Conservation (phyloP, 2,113 vertebrate genomes). For the Microcebus murinus region DNA sequence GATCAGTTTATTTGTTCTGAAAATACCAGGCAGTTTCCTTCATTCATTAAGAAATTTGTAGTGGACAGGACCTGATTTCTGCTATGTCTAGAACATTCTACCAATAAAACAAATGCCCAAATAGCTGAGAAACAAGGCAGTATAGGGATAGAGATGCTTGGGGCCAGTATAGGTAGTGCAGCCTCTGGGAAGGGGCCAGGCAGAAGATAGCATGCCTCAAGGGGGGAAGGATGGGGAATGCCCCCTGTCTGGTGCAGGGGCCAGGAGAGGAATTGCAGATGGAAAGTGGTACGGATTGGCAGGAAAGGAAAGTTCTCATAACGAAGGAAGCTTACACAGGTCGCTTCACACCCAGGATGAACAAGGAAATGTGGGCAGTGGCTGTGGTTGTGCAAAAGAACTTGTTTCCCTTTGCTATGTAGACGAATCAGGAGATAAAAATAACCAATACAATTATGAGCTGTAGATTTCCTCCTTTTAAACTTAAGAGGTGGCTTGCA, state of each 20-base stretch:
- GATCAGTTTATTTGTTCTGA: neutral
- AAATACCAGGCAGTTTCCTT: neutral
- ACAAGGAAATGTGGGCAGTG: neutral
- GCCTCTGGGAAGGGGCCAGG: neutral
- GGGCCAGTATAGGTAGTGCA: neutral
- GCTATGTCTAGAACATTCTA: no score
- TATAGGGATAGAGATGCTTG: neutral
- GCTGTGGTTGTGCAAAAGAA: neutral
- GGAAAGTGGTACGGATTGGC: neutral
- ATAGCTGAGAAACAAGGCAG: rapidly evolving
- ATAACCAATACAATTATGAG: neutral
- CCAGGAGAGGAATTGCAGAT: no score
- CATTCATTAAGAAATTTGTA: neutral
- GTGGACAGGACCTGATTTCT: neutral
- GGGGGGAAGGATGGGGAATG: neutral
- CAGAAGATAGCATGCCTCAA: no score
- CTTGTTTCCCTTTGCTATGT: neutral
- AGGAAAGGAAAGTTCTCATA: neutral
- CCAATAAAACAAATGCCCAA: neutral
- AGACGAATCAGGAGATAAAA: neutral
- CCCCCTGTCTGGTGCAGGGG: neutral
- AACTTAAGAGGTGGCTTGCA: neutral
- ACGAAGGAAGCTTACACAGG: neutral
- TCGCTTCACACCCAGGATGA: neutral
- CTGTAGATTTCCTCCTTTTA: neutral